These are phyloP conservation scores for Seriola aureovittata DNA, from an alignment of 2,113 vertebrate genomes.

Conservation along the genomic window DNA sequence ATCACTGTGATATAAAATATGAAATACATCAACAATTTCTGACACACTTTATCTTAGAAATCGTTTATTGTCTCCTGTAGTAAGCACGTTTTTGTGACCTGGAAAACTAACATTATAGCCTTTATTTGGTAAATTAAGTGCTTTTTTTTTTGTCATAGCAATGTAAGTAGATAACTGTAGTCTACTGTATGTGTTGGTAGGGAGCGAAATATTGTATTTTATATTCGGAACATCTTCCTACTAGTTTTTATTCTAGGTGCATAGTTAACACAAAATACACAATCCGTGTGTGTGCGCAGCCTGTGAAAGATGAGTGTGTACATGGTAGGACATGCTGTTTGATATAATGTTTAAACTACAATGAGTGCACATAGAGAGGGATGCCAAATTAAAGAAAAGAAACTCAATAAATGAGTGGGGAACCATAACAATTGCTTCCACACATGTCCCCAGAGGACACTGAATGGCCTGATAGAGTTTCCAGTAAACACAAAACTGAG, in stretches of 20 bases:
- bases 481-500: neutral
- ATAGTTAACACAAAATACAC: neutral
- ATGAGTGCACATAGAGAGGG: neutral
- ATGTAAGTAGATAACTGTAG: neutral
- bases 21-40: neutral
- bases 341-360: neutral
- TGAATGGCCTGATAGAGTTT: neutral
- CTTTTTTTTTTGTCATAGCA: neutral
- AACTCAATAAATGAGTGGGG: neutral
- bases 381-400: neutral
- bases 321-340: neutral
- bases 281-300: too few relatives aligned
- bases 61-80: neutral
- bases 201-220: neutral
- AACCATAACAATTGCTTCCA: neutral
- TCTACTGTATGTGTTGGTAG: neutral
- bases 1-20: constrained; percentile 14
- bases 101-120: neutral
- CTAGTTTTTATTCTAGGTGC: neutral
- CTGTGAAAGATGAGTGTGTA: neutral
- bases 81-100: neutral
- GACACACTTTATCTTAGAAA: neutral
- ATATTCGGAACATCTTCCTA: neutral
- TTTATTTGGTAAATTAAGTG: neutral
- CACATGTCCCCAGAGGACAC: neutral